These are phyloP conservation scores for Australoheros facetus DNA, from an alignment of 2,797 vertebrate species.

Conservation along the genomic window DNA sequence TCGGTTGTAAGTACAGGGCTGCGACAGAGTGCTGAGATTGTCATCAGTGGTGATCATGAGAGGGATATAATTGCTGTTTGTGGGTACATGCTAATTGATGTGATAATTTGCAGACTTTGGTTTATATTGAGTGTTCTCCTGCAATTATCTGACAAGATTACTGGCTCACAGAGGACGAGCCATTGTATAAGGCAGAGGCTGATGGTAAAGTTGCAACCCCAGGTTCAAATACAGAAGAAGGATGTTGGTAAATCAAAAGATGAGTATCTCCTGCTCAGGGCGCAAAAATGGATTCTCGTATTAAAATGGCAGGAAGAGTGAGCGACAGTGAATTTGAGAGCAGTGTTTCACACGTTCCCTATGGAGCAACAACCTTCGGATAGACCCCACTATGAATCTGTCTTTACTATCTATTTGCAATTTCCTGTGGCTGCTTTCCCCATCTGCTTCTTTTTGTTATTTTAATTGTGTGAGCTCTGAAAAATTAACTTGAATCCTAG, in stretches of 20 bases:
- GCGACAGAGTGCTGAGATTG: slow-evolving; percentile 25
- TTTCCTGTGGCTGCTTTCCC: not conserved
- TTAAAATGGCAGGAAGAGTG: slow-evolving; percentile 13
- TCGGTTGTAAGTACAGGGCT: slow-evolving; percentile 19
- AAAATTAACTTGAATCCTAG: not conserved
- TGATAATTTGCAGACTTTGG: slow-evolving; percentile 41
- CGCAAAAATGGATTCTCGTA: slow-evolving; percentile 25
- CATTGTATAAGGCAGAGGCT: slow-evolving; percentile 17
- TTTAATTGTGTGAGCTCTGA: not conserved
- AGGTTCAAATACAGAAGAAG: slow-evolving; percentile 37
- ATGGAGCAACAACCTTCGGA: not conserved
- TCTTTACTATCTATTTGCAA: not conserved
- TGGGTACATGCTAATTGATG: slow-evolving; percentile 50
- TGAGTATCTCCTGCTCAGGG: slow-evolving; percentile 28
- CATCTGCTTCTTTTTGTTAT: not conserved
- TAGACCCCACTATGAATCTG: slow-evolving; percentile 2
- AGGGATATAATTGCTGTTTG: slow-evolving; percentile 57
- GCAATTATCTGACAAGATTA: slow-evolving; percentile 59
- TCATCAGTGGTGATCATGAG: slow-evolving; percentile 44
- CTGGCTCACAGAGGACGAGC: slow-evolving; percentile 9
- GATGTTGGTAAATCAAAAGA: slow-evolving; percentile 59
- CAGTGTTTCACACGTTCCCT: slow-evolving; percentile 17
- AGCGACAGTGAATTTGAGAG: slow-evolving; percentile 18
- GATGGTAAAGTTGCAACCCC: slow-evolving; percentile 19
- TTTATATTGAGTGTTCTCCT: slow-evolving; percentile 25